Percentiles rank a stretch among this genome's conserved stretches.
Evolutionary conservation across 2,113 vertebrate species (phyloP).

Genomic region (Ramphastos sulfuratus): DNA sequence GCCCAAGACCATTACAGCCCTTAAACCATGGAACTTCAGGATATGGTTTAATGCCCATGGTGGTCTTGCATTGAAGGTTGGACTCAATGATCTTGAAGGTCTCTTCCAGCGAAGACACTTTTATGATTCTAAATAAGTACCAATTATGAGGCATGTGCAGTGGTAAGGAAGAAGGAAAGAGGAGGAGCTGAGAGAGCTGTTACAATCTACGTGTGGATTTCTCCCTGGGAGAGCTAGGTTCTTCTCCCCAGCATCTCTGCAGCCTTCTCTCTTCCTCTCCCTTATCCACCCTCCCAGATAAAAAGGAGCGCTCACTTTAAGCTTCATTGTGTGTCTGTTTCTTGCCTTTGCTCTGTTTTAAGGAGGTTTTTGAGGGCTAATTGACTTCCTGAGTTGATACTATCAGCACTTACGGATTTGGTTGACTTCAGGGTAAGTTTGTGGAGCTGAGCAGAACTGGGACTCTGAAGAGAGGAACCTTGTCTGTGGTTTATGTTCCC

Average conservation of each 20-base stretch:
- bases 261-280: background rate
- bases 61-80: too few relatives aligned
- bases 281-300: accelerated
- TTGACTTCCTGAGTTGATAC: background rate
- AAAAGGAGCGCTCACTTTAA: background rate
- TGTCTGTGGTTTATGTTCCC: background rate
- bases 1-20: too few relatives aligned
- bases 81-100: too few relatives aligned
- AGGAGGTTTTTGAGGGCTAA: background rate
- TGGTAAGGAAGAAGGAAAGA: background rate
- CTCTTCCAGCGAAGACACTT: too few relatives aligned
- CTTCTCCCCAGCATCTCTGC: background rate
- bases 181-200: background rate
- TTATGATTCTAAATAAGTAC: background rate
- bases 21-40: too few relatives aligned
- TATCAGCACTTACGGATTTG: background rate
- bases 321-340: background rate
- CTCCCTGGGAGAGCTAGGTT: background rate
- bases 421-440: background rate
- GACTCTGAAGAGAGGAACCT: background rate
- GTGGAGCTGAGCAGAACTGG: background rate
- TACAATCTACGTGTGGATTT: background rate
- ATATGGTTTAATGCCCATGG: too few relatives aligned
- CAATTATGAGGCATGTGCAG: background rate
- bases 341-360: background rate